Conservation (phyloP, 2,888 invertebrate genomes). For the Cephus runcator region DNA sequence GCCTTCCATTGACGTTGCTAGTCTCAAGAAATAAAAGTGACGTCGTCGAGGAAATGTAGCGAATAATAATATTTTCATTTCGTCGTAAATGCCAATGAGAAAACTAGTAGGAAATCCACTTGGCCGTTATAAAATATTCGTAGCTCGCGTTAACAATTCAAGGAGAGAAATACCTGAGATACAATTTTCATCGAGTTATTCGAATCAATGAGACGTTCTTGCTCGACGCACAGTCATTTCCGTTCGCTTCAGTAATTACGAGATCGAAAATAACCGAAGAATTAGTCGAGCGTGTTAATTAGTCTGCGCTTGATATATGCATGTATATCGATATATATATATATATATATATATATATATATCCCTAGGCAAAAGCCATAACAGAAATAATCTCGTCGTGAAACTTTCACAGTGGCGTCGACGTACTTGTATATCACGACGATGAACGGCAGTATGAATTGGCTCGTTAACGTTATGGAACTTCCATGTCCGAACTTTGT, state of each 20-base stretch:
- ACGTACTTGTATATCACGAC: background rate
- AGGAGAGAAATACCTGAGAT: background rate
- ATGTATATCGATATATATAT: too few relatives aligned
- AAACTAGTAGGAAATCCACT: background rate
- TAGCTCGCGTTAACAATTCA: background rate
- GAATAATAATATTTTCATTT: background rate
- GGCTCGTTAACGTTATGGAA: slow-evolving; percentile 8
- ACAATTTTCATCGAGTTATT: background rate
- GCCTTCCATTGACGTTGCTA: background rate
- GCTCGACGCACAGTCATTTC: background rate
- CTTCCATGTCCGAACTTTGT: slow-evolving; percentile 1
- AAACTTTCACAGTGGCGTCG: slow-evolving; percentile 1
- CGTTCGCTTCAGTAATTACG: background rate
- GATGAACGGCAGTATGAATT: background rate
- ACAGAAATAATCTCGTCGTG: background rate
- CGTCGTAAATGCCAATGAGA: background rate
- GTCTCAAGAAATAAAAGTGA: background rate
- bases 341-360: background rate
- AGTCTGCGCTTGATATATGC: background rate
- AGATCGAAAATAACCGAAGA: background rate
- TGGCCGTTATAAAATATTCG: background rate
- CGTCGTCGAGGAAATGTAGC: background rate
- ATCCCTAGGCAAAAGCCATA: background rate
- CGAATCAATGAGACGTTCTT: background rate
- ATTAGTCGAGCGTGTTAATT: background rate